Conservation (phyloP, 2,888 invertebrate species). For the Crematogaster levior region DNA sequence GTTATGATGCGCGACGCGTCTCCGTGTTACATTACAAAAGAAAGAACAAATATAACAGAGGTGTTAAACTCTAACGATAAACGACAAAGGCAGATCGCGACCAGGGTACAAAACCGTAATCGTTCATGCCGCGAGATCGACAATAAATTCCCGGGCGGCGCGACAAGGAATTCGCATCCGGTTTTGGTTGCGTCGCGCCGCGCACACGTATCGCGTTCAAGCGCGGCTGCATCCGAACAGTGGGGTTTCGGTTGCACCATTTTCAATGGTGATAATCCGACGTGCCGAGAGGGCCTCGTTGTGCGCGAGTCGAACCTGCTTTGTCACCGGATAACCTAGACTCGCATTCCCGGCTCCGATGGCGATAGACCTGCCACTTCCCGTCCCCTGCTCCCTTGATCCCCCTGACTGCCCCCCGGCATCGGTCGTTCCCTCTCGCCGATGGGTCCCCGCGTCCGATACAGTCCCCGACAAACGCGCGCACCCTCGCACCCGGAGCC, state of each 20-base stretch:
- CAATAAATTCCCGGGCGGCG: constrained; percentile 65
- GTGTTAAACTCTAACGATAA: constrained; percentile 17
- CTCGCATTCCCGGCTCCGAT: constrained; percentile 81
- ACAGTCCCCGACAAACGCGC: constrained; percentile 25
- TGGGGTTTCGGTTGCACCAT: constrained; percentile 84
- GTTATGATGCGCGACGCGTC: background rate
- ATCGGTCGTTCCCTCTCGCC: constrained; percentile 30
- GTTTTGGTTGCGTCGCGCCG: constrained; percentile 68
- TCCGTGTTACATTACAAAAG: background rate
- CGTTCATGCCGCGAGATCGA: constrained; percentile 59
- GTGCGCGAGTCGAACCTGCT: constrained; percentile 81
- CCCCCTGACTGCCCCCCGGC: constrained; percentile 12
- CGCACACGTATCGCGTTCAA: constrained; percentile 83
- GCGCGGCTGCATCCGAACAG: constrained; percentile 84
- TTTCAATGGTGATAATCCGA: constrained; percentile 84
- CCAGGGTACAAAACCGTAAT: constrained; percentile 41
- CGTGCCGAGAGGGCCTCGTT: constrained; percentile 74
- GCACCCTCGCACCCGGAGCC: constrained; percentile 39
- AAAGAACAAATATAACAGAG: background rate
- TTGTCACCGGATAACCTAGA: constrained; percentile 85
- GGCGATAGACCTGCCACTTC: constrained; percentile 75
- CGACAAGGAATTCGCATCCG: constrained; percentile 78
- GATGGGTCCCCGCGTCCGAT: constrained; percentile 16
- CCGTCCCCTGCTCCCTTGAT: constrained; percentile 15
- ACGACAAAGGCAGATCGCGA: constrained; percentile 41